Percentiles rank a stretch among this genome's conserved stretches.
Evolutionary conservation across 2,113 vertebrate genomes (phyloP).

Genomic region (Anarhynchus alexandrinus): DNA sequence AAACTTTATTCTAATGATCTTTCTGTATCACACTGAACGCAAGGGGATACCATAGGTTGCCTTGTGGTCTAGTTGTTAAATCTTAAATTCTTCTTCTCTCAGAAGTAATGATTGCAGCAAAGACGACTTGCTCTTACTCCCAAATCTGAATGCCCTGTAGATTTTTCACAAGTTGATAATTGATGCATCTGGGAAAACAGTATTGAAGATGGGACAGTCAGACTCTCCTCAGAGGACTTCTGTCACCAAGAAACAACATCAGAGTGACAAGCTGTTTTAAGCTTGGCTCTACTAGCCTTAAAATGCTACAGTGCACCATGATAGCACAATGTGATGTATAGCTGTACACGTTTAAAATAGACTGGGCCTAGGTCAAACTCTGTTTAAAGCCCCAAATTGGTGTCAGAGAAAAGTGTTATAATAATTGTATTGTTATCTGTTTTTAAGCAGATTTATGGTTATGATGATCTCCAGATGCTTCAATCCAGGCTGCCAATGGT

Average conservation of each 20-base stretch:
- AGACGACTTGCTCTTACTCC: not conserved
- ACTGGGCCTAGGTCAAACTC: not conserved
- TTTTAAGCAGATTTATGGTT: slow-evolving; percentile 91
- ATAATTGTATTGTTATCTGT: slow-evolving; percentile 18
- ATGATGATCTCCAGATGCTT: slow-evolving; percentile 96
- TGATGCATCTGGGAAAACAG: not conserved
- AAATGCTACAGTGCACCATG: not conserved
- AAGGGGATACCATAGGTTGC: not conserved
- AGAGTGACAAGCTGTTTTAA: not conserved
- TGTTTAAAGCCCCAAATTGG: not conserved
- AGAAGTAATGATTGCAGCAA: not conserved
- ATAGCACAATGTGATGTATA: rapidly evolving
- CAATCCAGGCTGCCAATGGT: slow-evolving; percentile 96
- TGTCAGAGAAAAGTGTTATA: not conserved
- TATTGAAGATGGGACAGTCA: not conserved
- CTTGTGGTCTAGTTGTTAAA: not conserved
- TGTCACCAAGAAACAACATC: not conserved
- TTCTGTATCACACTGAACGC: not conserved
- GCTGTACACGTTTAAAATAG: not conserved
- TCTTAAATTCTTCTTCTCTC: not conserved
- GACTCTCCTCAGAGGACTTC: not conserved
- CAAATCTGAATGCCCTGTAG: not conserved
- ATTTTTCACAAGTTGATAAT: not conserved
- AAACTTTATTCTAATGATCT: not conserved
- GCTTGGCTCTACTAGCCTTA: not conserved